phyloP scores from a whole-genome alignment of 2,797 vertebrate genomes.

The Lacerta bilineata region DNA sequence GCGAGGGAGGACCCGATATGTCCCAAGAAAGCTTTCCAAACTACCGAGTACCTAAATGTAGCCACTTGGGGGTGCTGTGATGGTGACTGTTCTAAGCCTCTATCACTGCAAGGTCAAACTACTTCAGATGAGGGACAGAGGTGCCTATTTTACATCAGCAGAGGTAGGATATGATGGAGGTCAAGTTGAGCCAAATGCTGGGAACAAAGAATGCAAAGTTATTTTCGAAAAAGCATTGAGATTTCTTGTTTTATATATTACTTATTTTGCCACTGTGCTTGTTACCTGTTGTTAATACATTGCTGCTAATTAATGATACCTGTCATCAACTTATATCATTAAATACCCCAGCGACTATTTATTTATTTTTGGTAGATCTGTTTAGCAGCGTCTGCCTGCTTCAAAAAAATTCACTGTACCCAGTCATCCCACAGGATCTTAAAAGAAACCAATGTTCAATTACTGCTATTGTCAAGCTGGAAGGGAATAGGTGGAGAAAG shows the following conservation, averaged over 20 bases:
- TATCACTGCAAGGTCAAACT: neutral
- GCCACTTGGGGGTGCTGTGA: constrained; percentile 28
- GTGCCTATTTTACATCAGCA: neutral
- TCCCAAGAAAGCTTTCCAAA: neutral
- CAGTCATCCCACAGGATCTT: constrained; percentile 25
- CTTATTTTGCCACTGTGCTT: neutral
- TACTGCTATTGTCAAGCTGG: constrained; percentile 43
- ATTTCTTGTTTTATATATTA: neutral
- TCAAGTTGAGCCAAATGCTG: neutral
- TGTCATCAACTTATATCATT: neutral
- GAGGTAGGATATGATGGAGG: neutral
- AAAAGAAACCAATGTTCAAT: constrained; percentile 48
- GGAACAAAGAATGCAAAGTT: neutral
- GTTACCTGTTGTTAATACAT: neutral
- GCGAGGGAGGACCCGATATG: too few species aligned
- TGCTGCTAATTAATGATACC: neutral
- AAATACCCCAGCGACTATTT: neutral
- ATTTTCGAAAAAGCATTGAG: neutral
- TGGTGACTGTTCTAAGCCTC: neutral
- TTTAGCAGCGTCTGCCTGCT: neutral
- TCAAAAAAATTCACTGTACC: neutral
- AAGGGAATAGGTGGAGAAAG: constrained; percentile 29
- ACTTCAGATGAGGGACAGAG: neutral
- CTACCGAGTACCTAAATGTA: neutral
- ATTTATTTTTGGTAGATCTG: neutral